These are phyloP conservation scores for Phorcus lineatus DNA, from an alignment of 2,888 invertebrate genomes.

Conservation along the genomic window DNA sequence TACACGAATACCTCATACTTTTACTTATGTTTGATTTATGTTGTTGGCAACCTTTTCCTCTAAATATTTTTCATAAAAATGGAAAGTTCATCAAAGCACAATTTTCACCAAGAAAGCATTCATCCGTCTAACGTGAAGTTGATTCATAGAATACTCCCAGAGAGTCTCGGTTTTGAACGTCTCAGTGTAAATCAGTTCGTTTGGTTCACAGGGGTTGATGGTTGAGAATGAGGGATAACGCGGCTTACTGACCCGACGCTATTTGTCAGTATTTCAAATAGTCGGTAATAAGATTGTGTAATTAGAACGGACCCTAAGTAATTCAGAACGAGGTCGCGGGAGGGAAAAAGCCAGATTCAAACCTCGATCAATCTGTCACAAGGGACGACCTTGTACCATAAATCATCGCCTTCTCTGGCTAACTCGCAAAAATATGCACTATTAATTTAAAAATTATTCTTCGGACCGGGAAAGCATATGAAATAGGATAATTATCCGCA, in stretches of 20 bases:
- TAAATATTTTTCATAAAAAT: too few species aligned
- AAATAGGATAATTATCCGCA: slow-evolving; percentile 4
- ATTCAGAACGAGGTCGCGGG: background rate
- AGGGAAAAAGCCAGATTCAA: background rate
- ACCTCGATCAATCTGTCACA: slow-evolving; percentile 4
- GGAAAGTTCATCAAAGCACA: too few species aligned
- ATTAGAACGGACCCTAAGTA: background rate
- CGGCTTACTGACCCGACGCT: background rate
- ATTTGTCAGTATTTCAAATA: slow-evolving; percentile 13
- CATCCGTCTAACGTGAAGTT: too few species aligned
- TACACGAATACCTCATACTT: too few species aligned
- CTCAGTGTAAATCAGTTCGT: too few species aligned
- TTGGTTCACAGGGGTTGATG: background rate
- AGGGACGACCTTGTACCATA: background rate
- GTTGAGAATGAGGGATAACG: background rate
- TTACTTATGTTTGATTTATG: too few species aligned
- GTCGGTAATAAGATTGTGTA: slow-evolving; percentile 6
- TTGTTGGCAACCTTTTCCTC: too few species aligned
- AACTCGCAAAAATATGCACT: slow-evolving; percentile 10
- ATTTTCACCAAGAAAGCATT: too few species aligned
- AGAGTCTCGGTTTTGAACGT: too few species aligned
- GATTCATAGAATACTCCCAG: too few species aligned
- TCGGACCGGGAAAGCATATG: slow-evolving; percentile 4
- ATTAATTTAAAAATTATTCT: slow-evolving; percentile 15
- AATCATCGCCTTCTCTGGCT: slow-evolving; percentile 1